These are phyloP conservation scores for Bubo scandiacus DNA, from an alignment of 2,113 vertebrate species.

Conservation along the genomic window DNA sequence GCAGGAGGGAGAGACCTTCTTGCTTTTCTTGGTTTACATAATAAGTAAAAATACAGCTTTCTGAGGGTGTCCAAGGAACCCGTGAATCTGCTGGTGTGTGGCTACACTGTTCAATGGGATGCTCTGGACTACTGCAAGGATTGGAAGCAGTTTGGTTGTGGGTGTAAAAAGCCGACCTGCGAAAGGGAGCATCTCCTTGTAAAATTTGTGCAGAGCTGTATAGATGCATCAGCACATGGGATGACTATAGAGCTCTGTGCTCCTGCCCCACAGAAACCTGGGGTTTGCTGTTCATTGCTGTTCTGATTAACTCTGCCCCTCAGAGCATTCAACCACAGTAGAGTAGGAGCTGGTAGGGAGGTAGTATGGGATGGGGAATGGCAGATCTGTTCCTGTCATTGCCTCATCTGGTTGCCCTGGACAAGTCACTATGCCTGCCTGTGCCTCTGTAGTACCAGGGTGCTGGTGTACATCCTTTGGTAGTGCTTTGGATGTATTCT, in stretches of 20 bases:
- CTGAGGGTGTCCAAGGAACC: background rate
- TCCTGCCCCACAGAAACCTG: background rate
- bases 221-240: background rate
- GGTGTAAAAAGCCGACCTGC: background rate
- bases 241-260: background rate
- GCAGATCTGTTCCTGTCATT: background rate
- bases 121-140: background rate
- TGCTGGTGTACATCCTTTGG: background rate
- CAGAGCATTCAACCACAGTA: background rate
- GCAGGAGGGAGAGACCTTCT: background rate
- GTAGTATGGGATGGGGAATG: background rate
- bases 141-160: background rate
- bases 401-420: background rate
- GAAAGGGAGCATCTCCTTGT: accelerated
- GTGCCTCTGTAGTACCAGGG: background rate
- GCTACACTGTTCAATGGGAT: background rate
- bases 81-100: background rate
- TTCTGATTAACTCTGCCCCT: background rate
- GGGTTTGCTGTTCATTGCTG: background rate
- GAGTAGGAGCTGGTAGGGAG: background rate
- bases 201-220: background rate
- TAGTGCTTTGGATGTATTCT: background rate
- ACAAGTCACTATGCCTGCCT: background rate
- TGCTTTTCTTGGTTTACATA: background rate
- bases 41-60: background rate